Evolutionary conservation across 23 tunicate species (phyloP), one percentile per base, ranked within the genome.

Genomic region (Oikopleura dioica): DNA sequence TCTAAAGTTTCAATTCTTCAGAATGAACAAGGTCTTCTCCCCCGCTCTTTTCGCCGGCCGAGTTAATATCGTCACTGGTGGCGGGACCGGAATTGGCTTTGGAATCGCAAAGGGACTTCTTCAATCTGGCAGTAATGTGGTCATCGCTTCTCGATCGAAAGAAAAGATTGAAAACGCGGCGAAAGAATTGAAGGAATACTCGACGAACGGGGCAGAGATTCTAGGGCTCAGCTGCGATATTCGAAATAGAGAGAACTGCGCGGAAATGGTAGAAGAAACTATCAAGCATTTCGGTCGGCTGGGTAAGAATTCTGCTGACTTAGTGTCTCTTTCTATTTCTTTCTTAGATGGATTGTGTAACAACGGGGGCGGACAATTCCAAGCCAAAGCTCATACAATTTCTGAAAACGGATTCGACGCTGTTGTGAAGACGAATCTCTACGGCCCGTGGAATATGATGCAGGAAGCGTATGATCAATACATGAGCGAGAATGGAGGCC

Each of bases 171-270:
- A 50, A 35, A 69, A 38, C 4, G 82, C 82, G 1, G 82, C 79
- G 16, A 28, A 23, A 26, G 29, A 76, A 38, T 44, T 80, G 75
- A 37, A 35, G 1, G 37, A 80, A 44, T n/a, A 77, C 12, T 35
- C 50, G 30, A 37, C 50, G 28, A 23, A 50, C 0, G 78, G 37
- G 1, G 82, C 80, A 31, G 35, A 77, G 28, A 1, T 80, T n/a
- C 23, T 38, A 23, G 37, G 80, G 23, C 55, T 38, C 0, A 76
- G 35, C 35, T 80, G 82, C 44, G 50, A 80, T 44, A 76, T 80
- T 31, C 51, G 98, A 37, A 78, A 86, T 38, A 80, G 81, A 75
- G 82, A 82, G 0, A 79, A 83, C 77, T 94, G 86, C 1, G 35
- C 76, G 33, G 58, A 69, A 37, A 38, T 92, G 38, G 76, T 80